Conservation (phyloP, 2,113 vertebrate species). For the Mirza zaza region DNA sequence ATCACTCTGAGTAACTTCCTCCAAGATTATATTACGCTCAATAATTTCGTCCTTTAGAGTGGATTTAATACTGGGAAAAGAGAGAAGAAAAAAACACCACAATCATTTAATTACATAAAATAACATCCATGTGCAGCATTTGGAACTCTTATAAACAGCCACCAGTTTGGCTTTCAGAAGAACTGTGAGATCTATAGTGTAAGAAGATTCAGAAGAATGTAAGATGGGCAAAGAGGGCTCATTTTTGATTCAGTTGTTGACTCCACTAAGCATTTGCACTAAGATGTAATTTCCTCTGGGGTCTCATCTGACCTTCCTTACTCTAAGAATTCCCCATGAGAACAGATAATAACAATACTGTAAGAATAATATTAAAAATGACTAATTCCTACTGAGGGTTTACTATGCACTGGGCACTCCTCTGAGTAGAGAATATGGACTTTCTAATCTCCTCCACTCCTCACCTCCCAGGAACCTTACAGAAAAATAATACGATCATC, state of each 20-base stretch:
- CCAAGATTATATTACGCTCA: constrained; percentile 68
- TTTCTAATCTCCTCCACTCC: neutral
- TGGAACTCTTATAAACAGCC: neutral
- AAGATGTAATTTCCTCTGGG: neutral
- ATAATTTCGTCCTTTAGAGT: constrained; percentile 53
- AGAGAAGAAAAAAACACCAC: neutral
- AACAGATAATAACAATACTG: neutral
- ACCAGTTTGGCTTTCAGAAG: neutral
- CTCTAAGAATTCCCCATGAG: neutral
- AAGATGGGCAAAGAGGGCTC: too few species aligned
- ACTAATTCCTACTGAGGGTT: neutral
- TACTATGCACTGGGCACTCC: neutral
- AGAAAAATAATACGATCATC: rapidly evolving
- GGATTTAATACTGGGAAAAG: constrained; percentile 1
- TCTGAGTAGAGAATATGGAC: neutral
- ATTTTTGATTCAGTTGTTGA: neutral
- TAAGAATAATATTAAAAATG: neutral
- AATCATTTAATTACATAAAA: rapidly evolving
- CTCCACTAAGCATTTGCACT: neutral
- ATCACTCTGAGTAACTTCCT: constrained; percentile 84
- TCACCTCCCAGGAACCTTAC: neutral
- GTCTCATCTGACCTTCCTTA: neutral
- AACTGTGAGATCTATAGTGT: neutral
- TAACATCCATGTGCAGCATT: neutral
- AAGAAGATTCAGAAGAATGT: neutral